Base-by-base conservation (phyloP, 2,888 invertebrate genomes). In the Sycophila texana region DNA sequence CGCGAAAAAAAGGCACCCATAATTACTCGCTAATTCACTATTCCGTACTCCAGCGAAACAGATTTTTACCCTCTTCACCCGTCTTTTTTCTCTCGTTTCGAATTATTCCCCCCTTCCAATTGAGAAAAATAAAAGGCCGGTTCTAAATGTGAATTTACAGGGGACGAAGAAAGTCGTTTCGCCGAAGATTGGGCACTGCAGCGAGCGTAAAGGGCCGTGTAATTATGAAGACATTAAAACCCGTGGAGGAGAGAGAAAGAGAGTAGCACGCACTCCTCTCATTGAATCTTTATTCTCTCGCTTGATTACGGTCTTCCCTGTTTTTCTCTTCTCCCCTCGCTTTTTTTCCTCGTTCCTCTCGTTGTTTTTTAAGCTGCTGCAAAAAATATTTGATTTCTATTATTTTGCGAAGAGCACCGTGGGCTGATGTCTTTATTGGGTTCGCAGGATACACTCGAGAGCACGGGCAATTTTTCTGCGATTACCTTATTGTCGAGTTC, bases 211-310 rank as follows among this genome's bases (percentile, higher is more conserved):
- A 53, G 53, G 79, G 65, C 58, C 61, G 81, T 57, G 83, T 83
- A 86, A 86, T 86, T 86, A 86, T 83, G 84, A 83, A 84, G 84
- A 85, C 84, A 82, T 86, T 86, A 84, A 39, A 82, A 83, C 82
- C 76, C 74, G 63, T 74, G 79, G 82, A 16, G 53, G 53, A 16
- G 53, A 53, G 14, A 53, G 12, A 14, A 12, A 53, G 53, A 53
- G 53, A 53, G 81, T 26, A 55, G 82, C 66, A 58, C 53, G 51
- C 39, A 71, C 67, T 74, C 39, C 81, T 79, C 83, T 84, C 82
- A 84, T 82, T 84, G 84, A 83, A 84, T 83, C 77, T 84, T 83
- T 81, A 83, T 77, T 2, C 26, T 79, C 80, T 72, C 70, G 81
- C 39, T 76, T 70, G 80, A 80, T 77, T 63, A 68, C 60, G 20